Evolutionary conservation across 2,113 vertebrate species (phyloP).

Genomic region (Corapipo altera): DNA sequence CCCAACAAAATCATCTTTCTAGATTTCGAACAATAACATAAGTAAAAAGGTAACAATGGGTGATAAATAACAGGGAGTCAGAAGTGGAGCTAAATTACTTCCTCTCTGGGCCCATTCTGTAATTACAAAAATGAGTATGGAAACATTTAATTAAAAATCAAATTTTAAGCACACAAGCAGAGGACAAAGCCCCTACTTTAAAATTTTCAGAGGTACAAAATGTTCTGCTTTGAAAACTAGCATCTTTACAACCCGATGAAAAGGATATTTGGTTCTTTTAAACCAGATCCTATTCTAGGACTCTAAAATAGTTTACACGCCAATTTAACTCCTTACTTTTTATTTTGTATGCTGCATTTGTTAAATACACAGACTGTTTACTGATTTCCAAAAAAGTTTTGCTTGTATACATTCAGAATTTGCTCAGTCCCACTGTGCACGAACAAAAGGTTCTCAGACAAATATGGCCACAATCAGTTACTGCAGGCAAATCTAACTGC

Average conservation of each 20-base stretch:
- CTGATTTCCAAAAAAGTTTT: background rate
- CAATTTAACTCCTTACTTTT: background rate
- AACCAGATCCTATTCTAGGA: background rate
- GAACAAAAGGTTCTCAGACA: background rate
- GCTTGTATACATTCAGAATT: background rate
- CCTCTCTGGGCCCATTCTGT: background rate
- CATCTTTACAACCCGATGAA: background rate
- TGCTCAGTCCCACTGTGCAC: background rate
- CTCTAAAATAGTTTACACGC: background rate
- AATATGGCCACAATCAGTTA: background rate
- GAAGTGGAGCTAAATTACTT: background rate
- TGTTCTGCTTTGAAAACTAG: background rate
- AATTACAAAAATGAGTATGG: background rate
- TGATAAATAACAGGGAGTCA: background rate
- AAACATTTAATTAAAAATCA: background rate
- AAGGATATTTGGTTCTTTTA: background rate
- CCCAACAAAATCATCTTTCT: background rate
- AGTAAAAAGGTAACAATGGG: background rate
- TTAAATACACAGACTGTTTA: background rate
- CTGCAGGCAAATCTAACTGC: background rate
- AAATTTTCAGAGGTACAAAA: background rate
- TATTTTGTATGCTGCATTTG: background rate
- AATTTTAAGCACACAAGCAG: background rate
- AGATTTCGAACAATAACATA: background rate
- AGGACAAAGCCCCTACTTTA: background rate